Evolutionary conservation across 1,140 invertebrate genomes (phyloP).

Genomic region (Hesperophylax magnus): DNA sequence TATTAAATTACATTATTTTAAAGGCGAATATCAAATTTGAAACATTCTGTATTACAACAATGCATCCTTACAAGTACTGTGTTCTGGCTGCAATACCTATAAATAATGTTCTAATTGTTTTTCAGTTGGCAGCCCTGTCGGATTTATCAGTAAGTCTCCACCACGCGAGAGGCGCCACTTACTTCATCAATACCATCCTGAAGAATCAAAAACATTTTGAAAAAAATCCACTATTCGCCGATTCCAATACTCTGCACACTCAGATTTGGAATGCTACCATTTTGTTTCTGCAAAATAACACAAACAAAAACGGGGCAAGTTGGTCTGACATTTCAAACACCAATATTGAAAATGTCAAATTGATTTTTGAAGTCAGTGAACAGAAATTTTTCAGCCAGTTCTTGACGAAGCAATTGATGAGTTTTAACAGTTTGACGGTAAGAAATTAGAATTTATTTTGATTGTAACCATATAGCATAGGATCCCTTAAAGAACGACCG

Average conservation of each 20-base stretch:
- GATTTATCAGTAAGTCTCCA: not conserved
- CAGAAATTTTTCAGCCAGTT: conserved; percentile 44
- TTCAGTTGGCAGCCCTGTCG: conserved; percentile 6
- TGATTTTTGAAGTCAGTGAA: conserved; percentile 44
- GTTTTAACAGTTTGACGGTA: conserved; percentile 11
- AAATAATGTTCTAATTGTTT: not conserved
- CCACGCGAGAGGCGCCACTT: not conserved
- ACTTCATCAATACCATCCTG: conserved; percentile 1
- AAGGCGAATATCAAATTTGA: not conserved
- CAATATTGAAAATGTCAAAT: conserved; percentile 39
- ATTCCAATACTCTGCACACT: conserved; percentile 22
- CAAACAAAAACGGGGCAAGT: conserved; percentile 17
- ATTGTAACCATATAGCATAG: too few relatives aligned
- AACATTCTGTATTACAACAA: not conserved
- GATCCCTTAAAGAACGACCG: too few relatives aligned
- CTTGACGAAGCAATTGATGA: conserved; percentile 42
- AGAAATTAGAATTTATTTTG: not conserved
- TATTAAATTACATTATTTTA: too few relatives aligned
- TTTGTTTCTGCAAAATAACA: conserved; percentile 29
- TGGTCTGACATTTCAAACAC: conserved; percentile 31
- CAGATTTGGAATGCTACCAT: conserved; percentile 36
- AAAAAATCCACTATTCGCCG: not conserved
- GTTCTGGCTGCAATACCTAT: not conserved
- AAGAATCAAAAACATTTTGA: conserved; percentile 18
- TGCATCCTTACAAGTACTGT: not conserved